Evolutionary conservation across 2,113 vertebrate species (phyloP).

Genomic region (Cryptomyrus ogoouensis): DNA sequence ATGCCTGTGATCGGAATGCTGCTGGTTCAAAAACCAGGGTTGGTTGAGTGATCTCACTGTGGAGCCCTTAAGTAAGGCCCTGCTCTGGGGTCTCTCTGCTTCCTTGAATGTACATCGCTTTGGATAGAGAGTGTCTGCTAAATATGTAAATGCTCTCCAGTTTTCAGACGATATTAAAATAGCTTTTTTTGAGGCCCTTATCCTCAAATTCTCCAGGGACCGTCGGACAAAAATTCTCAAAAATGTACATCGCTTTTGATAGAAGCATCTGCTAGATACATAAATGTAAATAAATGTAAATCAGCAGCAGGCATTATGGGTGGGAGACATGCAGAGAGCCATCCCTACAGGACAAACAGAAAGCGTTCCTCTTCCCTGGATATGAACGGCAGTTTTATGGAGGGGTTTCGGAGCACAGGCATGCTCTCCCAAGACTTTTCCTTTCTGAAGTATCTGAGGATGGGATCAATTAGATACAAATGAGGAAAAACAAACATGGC

Average conservation of each 20-base stretch:
- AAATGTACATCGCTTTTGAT: not conserved
- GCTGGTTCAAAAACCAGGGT: not conserved
- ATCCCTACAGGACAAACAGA: not conserved
- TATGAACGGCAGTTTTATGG: not conserved
- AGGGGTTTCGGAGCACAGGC: not conserved
- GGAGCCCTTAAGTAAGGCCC: not conserved
- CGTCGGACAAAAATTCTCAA: not conserved
- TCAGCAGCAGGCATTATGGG: not conserved
- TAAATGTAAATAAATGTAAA: not conserved
- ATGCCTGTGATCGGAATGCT: not conserved
- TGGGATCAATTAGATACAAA: slow-evolving; percentile 16
- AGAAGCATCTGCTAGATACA: not conserved
- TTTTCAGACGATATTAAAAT: not conserved
- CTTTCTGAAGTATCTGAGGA: not conserved
- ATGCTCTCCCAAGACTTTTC: not conserved
- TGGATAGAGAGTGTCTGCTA: not conserved
- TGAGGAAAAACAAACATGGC: slow-evolving; percentile 2
- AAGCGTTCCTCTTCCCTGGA: not conserved
- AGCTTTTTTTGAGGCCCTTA: not conserved
- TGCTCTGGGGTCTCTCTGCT: not conserved
- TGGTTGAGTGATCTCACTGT: not conserved
- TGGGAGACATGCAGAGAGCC: not conserved
- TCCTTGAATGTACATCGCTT: not conserved
- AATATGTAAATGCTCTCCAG: not conserved
- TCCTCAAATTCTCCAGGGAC: not conserved